A percentile compares a stretch with the other conserved stretches of the same genome.
These are phyloP conservation scores for Eupleurogrammus muticus DNA, from an alignment of 2,797 vertebrate species.

Conservation along the genomic window DNA sequence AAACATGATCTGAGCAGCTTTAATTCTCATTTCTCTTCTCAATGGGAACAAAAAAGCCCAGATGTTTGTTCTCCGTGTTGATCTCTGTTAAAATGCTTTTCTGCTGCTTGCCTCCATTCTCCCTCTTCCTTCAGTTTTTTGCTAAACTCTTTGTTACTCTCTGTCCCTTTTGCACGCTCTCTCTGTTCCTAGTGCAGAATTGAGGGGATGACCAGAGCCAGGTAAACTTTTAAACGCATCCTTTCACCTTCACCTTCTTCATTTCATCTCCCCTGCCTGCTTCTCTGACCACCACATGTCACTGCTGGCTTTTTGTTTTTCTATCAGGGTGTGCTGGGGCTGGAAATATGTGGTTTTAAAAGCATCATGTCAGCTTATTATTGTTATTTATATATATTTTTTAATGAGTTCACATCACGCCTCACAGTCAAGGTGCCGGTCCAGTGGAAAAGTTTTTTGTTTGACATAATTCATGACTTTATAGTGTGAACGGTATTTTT, in stretches of 20 bases:
- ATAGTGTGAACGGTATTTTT: not conserved
- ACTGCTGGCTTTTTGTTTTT: not conserved
- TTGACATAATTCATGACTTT: not conserved
- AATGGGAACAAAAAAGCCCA: constrained; percentile 14
- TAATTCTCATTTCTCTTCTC: not conserved
- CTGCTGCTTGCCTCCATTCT: constrained; percentile 47
- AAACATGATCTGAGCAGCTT: not conserved
- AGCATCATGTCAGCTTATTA: constrained; percentile 6
- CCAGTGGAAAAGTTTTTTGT: too few species aligned
- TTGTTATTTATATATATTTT: too few species aligned
- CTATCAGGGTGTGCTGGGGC: not conserved
- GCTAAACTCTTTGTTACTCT: constrained; percentile 87
- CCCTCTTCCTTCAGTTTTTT: constrained; percentile 63
- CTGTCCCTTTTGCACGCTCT: constrained; percentile 88
- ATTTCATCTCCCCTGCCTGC: constrained; percentile 44
- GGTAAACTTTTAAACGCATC: constrained; percentile 85
- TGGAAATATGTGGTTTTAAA: not conserved
- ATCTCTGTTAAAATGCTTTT: constrained; percentile 33
- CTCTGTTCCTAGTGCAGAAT: constrained; percentile 96
- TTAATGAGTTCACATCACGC: not conserved
- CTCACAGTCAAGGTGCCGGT: not conserved
- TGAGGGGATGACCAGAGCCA: constrained; percentile 92
- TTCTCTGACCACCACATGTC: constrained; percentile 20
- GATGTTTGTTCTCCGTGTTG: constrained; percentile 10
- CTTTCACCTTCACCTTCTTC: constrained; percentile 37